A percentile compares a stretch with the other conserved stretches of the same genome.
These are phyloP conservation scores for Drosophila pachea DNA, from an alignment of 1,140 invertebrate genomes.

Conservation along the genomic window DNA sequence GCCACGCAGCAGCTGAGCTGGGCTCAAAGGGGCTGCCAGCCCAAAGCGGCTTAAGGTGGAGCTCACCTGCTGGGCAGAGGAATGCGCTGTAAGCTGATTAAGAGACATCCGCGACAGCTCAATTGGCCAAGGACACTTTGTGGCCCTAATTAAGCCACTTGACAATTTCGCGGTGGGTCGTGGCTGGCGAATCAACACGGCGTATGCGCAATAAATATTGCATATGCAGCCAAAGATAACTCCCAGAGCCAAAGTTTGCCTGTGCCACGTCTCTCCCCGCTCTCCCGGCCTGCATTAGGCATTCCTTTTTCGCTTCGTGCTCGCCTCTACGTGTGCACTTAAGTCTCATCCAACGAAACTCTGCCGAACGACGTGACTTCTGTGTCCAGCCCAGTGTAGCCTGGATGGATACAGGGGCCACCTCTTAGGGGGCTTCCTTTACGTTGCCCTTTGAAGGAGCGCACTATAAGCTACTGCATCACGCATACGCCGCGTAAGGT, in stretches of 20 bases:
- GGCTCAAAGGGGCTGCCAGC: conserved; percentile 20
- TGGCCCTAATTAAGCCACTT: conserved; percentile 66
- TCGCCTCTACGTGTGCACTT: conserved; percentile 51
- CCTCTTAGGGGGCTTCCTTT: conserved; percentile 63
- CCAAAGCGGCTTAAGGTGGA: conserved; percentile 39
- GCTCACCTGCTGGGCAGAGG: background rate
- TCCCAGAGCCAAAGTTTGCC: conserved; percentile 39
- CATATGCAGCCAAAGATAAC: conserved; percentile 37
- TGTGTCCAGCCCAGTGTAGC: background rate
- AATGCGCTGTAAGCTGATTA: conserved; percentile 52
- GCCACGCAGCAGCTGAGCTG: conserved; percentile 8
- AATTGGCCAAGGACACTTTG: conserved; percentile 64
- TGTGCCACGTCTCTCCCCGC: background rate
- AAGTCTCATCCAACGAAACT: conserved; percentile 14
- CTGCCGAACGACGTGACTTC: conserved; percentile 44
- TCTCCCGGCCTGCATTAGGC: conserved; percentile 40
- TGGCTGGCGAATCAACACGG: conserved; percentile 17
- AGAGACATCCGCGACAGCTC: conserved; percentile 17
- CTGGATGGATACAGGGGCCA: background rate
- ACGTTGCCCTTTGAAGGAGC: conserved; percentile 43
- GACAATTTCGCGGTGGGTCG: conserved; percentile 34
- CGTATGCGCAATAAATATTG: conserved; percentile 67
- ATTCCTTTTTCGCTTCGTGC: conserved; percentile 53
- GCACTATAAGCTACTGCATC: conserved; percentile 32
- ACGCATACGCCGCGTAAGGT: conserved; percentile 37